Conservation (phyloP, 2,113 vertebrate genomes). For the Sinocyclocheilus anshuiensis region DNA sequence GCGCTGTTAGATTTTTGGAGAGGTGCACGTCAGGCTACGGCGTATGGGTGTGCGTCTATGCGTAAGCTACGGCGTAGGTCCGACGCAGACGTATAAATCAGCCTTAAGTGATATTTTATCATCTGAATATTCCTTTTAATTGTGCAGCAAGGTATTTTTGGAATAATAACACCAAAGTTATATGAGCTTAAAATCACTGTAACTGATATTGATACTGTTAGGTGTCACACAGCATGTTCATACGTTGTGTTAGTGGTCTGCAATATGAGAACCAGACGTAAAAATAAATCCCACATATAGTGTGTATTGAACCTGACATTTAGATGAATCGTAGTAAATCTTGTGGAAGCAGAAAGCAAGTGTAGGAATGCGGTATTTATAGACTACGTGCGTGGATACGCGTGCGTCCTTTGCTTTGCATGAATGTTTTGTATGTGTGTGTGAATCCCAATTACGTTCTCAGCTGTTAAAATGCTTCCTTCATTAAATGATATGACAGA, state of each 20-base stretch:
- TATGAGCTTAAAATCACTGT: neutral
- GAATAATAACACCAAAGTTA: neutral
- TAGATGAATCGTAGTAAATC: neutral
- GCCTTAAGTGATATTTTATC: neutral
- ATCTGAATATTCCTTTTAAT: neutral
- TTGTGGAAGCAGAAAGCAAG: neutral
- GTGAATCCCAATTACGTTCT: neutral
- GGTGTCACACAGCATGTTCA: neutral
- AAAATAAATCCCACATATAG: neutral
- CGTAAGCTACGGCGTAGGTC: too few relatives aligned
- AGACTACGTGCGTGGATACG: neutral
- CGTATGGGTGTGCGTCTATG: too few relatives aligned
- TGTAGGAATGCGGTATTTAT: slow-evolving; percentile 12
- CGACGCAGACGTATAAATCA: too few relatives aligned
- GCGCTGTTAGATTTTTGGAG: too few relatives aligned
- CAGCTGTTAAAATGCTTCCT: neutral
- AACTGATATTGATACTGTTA: neutral
- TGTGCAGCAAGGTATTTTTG: neutral
- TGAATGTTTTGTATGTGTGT: neutral
- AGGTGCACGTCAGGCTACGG: too few relatives aligned
- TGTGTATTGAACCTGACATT: neutral
- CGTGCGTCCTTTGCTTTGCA: neutral
- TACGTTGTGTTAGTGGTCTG: neutral
- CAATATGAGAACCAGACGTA: neutral
- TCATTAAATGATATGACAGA: slow-evolving; percentile 3